phyloP scores from a whole-genome alignment of 2,113 vertebrate genomes.

The Trinectes maculatus region DNA sequence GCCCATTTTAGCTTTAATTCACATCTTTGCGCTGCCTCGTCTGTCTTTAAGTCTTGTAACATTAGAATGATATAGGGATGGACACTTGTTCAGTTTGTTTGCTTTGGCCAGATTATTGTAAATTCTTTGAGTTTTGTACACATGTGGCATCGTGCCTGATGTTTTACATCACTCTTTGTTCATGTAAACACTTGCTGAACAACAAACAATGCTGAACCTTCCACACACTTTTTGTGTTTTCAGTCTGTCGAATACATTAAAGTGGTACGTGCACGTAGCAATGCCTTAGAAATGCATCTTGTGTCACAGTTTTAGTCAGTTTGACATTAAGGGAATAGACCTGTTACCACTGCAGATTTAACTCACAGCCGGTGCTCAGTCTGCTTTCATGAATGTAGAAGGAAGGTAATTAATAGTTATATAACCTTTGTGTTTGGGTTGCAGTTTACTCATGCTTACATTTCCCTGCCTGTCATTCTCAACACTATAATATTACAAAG shows the following conservation, averaged over 20 bases:
- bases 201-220: background rate
- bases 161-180: no score
- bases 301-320: background rate
- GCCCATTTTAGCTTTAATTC: background rate
- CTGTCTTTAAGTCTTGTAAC: background rate
- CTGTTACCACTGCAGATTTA: background rate
- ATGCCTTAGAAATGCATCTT: background rate
- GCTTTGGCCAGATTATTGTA: background rate
- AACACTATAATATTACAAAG: no score
- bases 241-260: background rate
- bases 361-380: no score
- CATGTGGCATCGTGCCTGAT: no score
- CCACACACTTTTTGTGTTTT: background rate
- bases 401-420: no score
- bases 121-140: background rate
- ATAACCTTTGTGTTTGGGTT: no score
- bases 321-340: constrained; percentile 10
- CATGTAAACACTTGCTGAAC: no score
- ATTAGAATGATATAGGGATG: constrained; percentile 1
- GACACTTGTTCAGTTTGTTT: constrained; percentile 34
- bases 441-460: no score
- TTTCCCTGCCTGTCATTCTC: no score
- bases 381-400: no score
- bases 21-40: background rate
- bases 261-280: background rate